These are phyloP conservation scores for Marcusenius ussheri DNA, from an alignment of 2,113 vertebrate genomes.

Conservation along the genomic window DNA sequence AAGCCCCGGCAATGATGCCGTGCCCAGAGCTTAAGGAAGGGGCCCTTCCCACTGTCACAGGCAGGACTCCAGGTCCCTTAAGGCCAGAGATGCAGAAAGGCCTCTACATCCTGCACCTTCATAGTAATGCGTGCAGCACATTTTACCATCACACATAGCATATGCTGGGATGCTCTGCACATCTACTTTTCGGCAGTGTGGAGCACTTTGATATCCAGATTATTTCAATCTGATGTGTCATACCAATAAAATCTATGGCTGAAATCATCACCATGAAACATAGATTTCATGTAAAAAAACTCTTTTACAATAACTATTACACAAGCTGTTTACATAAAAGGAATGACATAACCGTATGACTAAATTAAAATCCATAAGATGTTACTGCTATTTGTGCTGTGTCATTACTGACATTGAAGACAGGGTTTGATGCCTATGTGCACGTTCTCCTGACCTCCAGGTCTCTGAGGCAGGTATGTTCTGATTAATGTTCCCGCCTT, in stretches of 20 bases:
- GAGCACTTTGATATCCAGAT: not conserved
- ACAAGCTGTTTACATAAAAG: not conserved
- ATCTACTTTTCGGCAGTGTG: not conserved
- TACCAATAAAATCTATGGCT: not conserved
- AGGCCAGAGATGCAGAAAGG: not conserved
- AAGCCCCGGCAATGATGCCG: not conserved
- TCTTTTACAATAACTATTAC: not conserved
- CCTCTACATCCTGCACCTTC: not conserved
- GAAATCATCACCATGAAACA: not conserved
- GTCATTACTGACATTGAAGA: not conserved
- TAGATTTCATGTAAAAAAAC: not conserved
- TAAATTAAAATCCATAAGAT: not conserved
- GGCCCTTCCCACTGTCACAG: not conserved
- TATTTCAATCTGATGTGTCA: not conserved
- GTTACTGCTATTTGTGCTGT: not conserved
- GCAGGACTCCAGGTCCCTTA: not conserved
- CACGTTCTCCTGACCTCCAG: not conserved
- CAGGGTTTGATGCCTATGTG: not conserved
- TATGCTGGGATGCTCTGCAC: not conserved
- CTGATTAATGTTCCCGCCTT: not conserved
- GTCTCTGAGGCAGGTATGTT: not conserved
- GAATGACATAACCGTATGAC: not conserved
- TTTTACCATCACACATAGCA: not conserved
- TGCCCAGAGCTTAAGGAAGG: not conserved
- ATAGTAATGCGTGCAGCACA: not conserved